A percentile compares a stretch with the other conserved stretches of the same genome.
Conservation (phyloP, 1,140 invertebrate genomes). For the Trissolcus basalis region DNA sequence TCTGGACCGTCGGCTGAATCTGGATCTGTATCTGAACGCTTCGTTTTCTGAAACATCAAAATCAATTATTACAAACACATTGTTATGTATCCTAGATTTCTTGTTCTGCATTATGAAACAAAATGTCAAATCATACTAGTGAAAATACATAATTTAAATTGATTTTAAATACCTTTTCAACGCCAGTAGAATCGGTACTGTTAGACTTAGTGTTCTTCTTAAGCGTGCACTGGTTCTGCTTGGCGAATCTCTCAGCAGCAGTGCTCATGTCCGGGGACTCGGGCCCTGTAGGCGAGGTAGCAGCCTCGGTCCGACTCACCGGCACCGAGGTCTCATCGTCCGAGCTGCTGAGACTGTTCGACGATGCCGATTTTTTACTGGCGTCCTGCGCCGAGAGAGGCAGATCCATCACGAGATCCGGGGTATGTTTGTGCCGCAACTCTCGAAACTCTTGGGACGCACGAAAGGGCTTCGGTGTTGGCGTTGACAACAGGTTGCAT, state of each 20-base stretch:
- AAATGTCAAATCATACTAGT: too few species aligned
- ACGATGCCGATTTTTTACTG: constrained; percentile 73
- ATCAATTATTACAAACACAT: too few species aligned
- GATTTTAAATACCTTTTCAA: constrained; percentile 41
- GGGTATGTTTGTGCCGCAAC: constrained; percentile 82
- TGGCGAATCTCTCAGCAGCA: constrained; percentile 84
- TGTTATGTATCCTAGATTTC: too few species aligned
- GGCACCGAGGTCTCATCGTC: constrained; percentile 67
- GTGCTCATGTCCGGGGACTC: constrained; percentile 84
- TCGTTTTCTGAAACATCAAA: constrained; percentile 40
- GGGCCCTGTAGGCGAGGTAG: constrained; percentile 70
- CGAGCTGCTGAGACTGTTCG: constrained; percentile 71
- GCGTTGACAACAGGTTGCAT: constrained; percentile 69
- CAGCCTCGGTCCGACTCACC: constrained; percentile 53
- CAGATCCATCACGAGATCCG: constrained; percentile 92
- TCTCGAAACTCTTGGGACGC: constrained; percentile 74
- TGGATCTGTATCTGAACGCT: constrained; percentile 56
- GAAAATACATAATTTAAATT: not conserved
- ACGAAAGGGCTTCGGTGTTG: constrained; percentile 64
- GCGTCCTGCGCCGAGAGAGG: constrained; percentile 79
- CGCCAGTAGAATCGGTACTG: constrained; percentile 29
- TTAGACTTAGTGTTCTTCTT: constrained; percentile 83
- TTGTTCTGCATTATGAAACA: too few species aligned
- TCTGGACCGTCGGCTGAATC: constrained; percentile 56
- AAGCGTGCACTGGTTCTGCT: constrained; percentile 87